phyloP scores from a whole-genome alignment of 2,888 invertebrate genomes.

The Trichogramma dendrolimi region DNA sequence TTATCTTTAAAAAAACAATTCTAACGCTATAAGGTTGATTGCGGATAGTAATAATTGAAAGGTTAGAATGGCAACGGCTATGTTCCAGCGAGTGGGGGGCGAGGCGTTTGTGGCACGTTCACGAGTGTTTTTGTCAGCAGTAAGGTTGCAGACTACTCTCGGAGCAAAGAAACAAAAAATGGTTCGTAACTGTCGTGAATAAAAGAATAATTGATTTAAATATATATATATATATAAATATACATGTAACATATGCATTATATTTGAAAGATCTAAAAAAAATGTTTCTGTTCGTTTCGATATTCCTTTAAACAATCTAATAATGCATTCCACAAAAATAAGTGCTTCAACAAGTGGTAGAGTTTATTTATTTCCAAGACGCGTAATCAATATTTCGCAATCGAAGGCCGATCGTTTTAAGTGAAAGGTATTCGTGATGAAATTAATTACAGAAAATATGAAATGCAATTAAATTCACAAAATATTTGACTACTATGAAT shows the following conservation, averaged over 20 bases:
- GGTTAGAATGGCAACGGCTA: constrained; percentile 34
- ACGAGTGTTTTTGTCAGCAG: constrained; percentile 31
- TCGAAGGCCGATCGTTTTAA: constrained; percentile 1
- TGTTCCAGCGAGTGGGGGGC: constrained; percentile 23
- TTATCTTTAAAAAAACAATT: constrained; percentile 3
- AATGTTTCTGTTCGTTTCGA: not conserved
- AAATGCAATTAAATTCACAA: no score
- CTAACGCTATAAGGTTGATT: not conserved
- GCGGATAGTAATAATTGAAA: constrained; percentile 12
- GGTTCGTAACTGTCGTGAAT: constrained; percentile 29
- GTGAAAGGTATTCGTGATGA: constrained; percentile 24
- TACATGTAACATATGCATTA: not conserved
- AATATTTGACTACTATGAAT: no score
- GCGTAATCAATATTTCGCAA: constrained; percentile 24
- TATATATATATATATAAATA: not conserved
- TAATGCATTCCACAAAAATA: not conserved
- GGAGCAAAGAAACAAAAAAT: constrained; percentile 36
- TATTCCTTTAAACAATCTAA: not conserved
- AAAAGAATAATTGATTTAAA: no score
- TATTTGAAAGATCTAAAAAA: not conserved
- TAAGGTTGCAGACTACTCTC: constrained; percentile 34
- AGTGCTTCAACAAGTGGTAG: constrained; percentile 26
- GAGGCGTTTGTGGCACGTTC: constrained; percentile 25
- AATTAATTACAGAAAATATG: not conserved
- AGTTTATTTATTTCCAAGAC: constrained; percentile 3